Conservation (phyloP, 2,113 vertebrate species). For the Sprattus sprattus region DNA sequence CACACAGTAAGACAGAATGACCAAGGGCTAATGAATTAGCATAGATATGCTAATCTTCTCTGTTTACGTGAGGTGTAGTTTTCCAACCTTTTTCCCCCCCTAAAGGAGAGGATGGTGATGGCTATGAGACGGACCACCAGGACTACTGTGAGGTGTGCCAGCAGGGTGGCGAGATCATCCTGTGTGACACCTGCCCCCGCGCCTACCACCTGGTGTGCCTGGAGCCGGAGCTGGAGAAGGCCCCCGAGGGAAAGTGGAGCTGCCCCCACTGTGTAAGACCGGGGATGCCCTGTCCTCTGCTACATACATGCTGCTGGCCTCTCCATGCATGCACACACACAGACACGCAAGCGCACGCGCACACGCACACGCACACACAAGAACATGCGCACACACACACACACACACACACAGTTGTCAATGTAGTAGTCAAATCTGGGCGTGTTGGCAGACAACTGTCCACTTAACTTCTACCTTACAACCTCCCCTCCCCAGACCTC, state of each 20-base stretch:
- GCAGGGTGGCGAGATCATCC: constrained; percentile 96
- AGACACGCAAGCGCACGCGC: background rate
- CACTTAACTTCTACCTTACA: background rate
- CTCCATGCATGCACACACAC: background rate
- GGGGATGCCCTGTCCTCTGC: background rate
- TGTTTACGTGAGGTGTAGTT: background rate
- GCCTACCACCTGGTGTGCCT: constrained; percentile 98
- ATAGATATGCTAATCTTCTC: background rate
- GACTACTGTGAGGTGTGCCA: constrained; percentile 99
- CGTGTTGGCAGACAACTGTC: background rate
- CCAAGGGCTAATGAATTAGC: background rate
- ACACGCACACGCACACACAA: background rate
- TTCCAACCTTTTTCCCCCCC: background rate
- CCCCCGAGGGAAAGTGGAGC: constrained; percentile 97
- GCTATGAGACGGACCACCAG: constrained; percentile 98
- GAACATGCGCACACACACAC: background rate
- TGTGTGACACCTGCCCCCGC: constrained; percentile 94
- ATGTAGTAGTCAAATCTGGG: background rate
- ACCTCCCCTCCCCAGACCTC: background rate
- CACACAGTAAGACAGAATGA: background rate
- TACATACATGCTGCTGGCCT: background rate
- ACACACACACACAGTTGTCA: background rate
- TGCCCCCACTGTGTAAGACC: constrained; percentile 94
- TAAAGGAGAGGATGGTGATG: constrained; percentile 90
- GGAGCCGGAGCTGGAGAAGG: constrained; percentile 95